phyloP scores from a whole-genome alignment of 2,797 vertebrate species.

The Cacajao melanocephalus region DNA sequence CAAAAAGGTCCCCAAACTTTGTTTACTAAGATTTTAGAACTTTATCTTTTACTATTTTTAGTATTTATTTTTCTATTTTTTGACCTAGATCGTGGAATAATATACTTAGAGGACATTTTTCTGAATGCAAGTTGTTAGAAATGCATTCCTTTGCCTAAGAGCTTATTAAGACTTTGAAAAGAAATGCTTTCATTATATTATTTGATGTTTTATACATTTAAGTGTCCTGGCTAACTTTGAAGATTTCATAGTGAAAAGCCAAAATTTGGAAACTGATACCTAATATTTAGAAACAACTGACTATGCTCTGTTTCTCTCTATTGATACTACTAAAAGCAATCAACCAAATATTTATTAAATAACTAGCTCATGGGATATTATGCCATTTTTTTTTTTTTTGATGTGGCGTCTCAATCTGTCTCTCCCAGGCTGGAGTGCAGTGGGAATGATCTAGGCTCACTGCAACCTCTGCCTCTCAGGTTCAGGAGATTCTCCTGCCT shows the following conservation, averaged over 20 bases:
- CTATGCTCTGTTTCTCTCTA: not conserved
- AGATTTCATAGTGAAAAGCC: not conserved
- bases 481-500: too few relatives aligned
- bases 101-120: conserved; percentile 43
- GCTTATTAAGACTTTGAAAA: not conserved
- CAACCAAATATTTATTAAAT: not conserved
- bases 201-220: not conserved
- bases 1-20: conserved; percentile 22
- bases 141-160: not conserved
- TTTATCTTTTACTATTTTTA: conserved; percentile 47
- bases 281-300: not conserved
- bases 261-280: not conserved
- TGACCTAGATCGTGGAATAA: conserved; percentile 54
- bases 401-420: not conserved
- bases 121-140: conserved; percentile 45
- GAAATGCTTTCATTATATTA: not conserved
- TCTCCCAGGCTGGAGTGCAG: not conserved
- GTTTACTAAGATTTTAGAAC: conserved; percentile 45
- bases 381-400: not conserved
- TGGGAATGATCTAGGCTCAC: not conserved
- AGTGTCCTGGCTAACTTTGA: not conserved
- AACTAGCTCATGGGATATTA: not conserved
- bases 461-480: too few relatives aligned
- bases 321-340: not conserved
- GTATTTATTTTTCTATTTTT: conserved; percentile 46